phyloP scores from a whole-genome alignment of 2,888 invertebrate genomes.

The Chrysopilus asiliformis region DNA sequence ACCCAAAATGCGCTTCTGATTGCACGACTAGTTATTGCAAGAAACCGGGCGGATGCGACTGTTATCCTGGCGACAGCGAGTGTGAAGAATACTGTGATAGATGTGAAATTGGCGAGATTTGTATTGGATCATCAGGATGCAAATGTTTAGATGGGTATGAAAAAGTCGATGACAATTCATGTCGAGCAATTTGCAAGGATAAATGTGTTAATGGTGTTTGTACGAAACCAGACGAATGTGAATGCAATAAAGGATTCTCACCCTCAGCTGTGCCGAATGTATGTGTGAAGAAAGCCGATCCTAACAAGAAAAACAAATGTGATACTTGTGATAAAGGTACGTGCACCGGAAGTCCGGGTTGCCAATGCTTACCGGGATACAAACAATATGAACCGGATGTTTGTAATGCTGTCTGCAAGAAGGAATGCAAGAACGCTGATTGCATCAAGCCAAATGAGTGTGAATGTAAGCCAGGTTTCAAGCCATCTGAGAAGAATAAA shows the following conservation, averaged over 20 bases:
- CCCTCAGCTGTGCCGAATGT: conserved; percentile 16
- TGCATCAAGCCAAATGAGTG: conserved; percentile 45
- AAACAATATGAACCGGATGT: conserved; percentile 1
- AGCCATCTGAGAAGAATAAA: too few species aligned
- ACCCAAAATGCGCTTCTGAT: too few species aligned
- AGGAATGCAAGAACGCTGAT: conserved; percentile 33
- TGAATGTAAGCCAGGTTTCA: conserved; percentile 39
- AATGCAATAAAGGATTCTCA: conserved; percentile 22
- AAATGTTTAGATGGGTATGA: neutral
- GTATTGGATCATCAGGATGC: too few species aligned
- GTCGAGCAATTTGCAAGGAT: conserved; percentile 29
- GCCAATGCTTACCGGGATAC: conserved; percentile 39
- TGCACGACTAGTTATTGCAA: conserved; percentile 3
- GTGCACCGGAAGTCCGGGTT: conserved; percentile 36
- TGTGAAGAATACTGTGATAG: too few species aligned
- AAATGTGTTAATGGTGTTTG: conserved; percentile 30
- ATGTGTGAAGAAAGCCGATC: conserved; percentile 8
- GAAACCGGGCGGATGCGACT: conserved; percentile 11
- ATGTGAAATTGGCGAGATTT: too few species aligned
- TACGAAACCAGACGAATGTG: conserved; percentile 24
- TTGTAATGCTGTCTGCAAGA: conserved; percentile 31
- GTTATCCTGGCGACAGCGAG: conserved; percentile 20
- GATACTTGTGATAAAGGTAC: conserved; percentile 23
- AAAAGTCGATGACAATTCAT: conserved; percentile 13
- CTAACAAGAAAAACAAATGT: conserved; percentile 21